phyloP scores from a whole-genome alignment of 2,888 invertebrate genomes.

The Andrena haemorrhoa region DNA sequence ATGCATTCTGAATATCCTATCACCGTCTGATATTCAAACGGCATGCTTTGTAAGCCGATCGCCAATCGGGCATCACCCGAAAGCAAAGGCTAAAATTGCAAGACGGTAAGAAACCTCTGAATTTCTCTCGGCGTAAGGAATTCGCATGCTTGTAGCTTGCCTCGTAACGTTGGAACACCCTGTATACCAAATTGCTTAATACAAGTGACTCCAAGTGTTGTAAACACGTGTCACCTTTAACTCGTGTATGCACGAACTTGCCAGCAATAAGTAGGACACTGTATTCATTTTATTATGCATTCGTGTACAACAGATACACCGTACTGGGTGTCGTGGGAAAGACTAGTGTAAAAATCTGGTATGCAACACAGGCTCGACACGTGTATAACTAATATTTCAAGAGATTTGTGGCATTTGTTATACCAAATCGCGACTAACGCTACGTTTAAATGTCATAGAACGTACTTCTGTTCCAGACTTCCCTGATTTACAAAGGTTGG shows the following conservation, averaged over 20 bases:
- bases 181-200: background rate
- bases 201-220: background rate
- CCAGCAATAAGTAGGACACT: conserved; percentile 36
- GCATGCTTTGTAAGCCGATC: too few species aligned
- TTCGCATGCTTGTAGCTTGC: background rate
- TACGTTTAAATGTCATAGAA: conserved; percentile 83
- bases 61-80: too few species aligned
- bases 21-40: too few species aligned
- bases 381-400: conserved; percentile 35
- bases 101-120: background rate
- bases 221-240: conserved; percentile 15
- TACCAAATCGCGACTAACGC: conserved; percentile 80
- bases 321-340: conserved; percentile 36
- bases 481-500: conserved; percentile 67
- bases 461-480: conserved; percentile 81
- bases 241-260: conserved; percentile 23
- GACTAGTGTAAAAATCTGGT: conserved; percentile 63
- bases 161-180: background rate
- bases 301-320: conserved; percentile 54
- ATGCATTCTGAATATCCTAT: too few species aligned
- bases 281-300: conserved; percentile 59
- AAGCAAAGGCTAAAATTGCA: background rate
- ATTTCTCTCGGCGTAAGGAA: background rate
- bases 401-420: conserved; percentile 59
- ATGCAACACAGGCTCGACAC: conserved; percentile 41